These are phyloP conservation scores for Pogoniulus pusillus DNA, from an alignment of 2,797 vertebrate species.

Conservation along the genomic window DNA sequence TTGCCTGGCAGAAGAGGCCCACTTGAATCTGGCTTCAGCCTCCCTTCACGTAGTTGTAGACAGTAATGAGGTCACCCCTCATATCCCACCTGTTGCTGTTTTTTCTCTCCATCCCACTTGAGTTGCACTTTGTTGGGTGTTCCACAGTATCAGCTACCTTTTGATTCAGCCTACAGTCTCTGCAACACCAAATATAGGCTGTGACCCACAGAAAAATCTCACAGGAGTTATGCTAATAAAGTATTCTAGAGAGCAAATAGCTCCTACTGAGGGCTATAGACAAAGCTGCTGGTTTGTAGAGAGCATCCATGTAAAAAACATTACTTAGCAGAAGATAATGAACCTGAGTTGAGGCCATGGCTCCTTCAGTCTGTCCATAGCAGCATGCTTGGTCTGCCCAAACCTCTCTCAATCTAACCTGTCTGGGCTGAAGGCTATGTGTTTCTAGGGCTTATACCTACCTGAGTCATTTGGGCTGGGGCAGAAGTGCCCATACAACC, in stretches of 20 bases:
- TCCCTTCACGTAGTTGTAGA: too few species aligned
- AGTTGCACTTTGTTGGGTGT: not conserved
- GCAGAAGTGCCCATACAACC: not conserved
- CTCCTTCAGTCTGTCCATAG: not conserved
- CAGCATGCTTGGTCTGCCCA: accelerated
- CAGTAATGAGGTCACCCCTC: too few species aligned
- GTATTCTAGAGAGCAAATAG: not conserved
- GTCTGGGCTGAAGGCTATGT: not conserved
- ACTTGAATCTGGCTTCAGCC: too few species aligned
- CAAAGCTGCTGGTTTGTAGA: not conserved
- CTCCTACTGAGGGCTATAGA: not conserved
- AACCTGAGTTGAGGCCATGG: not conserved
- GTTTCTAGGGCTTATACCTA: not conserved
- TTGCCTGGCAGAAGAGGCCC: too few species aligned
- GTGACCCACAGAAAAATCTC: not conserved
- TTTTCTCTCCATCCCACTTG: not conserved
- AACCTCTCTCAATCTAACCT: not conserved
- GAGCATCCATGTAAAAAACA: not conserved
- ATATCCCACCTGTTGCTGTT: not conserved
- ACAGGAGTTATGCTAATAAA: not conserved
- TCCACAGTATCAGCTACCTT: not conserved
- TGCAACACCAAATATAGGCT: not conserved
- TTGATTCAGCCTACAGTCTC: not conserved
- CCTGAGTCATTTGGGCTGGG: not conserved
- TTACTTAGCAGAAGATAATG: not conserved